Evolutionary conservation across 1,140 invertebrate genomes (phyloP).

Genomic region (Kradibia gibbosae): DNA sequence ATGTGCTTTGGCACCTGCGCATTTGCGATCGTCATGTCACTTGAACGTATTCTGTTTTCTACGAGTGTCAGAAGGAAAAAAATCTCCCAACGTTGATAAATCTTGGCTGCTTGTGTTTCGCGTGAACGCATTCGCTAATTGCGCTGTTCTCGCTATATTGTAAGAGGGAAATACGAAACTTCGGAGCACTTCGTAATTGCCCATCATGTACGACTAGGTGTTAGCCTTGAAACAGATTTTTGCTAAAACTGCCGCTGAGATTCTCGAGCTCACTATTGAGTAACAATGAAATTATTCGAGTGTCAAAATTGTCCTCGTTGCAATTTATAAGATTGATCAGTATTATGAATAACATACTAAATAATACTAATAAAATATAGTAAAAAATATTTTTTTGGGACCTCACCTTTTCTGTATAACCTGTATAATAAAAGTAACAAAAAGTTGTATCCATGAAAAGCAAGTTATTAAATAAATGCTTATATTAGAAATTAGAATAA

Average conservation of each 20-base stretch:
- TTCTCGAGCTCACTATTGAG: background rate
- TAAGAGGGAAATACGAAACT: background rate
- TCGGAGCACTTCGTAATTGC: conserved; percentile 2
- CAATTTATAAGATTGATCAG: background rate
- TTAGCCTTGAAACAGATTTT: background rate
- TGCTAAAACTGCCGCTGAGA: background rate
- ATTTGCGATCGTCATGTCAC: background rate
- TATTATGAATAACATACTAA: background rate
- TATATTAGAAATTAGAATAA: no score
- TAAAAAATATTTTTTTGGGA: no score
- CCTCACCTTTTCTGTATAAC: no score
- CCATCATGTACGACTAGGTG: background rate
- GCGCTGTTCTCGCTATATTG: background rate
- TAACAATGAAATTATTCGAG: conserved; percentile 18
- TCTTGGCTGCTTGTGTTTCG: background rate
- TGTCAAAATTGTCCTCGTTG: background rate
- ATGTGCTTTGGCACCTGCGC: background rate
- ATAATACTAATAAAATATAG: background rate
- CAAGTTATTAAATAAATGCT: no score
- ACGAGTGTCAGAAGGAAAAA: background rate
- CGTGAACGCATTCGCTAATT: background rate
- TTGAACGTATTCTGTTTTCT: background rate
- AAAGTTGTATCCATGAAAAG: no score
- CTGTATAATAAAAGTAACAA: no score
- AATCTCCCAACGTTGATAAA: background rate